These are phyloP conservation scores for Glandiceps talaboti DNA, from an alignment of 53 echinoderm and acorn worm species.

Conservation along the genomic window DNA sequence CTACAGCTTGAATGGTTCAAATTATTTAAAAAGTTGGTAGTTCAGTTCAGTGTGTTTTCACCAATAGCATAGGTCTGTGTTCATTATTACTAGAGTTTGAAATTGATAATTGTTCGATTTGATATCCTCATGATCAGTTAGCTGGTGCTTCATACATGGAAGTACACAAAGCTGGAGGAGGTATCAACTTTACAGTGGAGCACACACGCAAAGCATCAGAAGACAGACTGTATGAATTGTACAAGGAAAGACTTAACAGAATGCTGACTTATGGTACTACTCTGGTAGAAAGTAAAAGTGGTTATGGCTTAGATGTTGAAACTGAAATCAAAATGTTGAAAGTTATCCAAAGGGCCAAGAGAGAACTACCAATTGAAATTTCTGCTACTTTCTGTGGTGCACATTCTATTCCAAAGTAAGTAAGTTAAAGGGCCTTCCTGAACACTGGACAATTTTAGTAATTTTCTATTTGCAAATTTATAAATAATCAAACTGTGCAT, in stretches of 20 bases:
- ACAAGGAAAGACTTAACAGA: conserved; percentile 42
- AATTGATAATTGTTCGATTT: too few species aligned
- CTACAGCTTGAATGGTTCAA: too few species aligned
- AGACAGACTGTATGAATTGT: conserved; percentile 45
- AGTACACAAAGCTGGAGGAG: conserved; percentile 92
- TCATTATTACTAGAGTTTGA: too few species aligned
- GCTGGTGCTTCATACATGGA: conserved; percentile 96
- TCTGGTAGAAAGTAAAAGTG: conserved; percentile 92
- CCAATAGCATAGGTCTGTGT: too few species aligned
- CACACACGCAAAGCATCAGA: conserved; percentile 73
- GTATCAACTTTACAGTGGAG: conserved; percentile 81
- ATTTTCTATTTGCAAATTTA: too few species aligned
- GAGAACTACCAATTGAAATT: conserved; percentile 85
- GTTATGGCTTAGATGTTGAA: conserved; percentile 75
- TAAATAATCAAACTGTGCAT: too few species aligned
- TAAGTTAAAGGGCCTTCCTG: background rate
- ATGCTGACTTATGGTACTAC: conserved; percentile 90
- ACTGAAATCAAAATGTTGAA: conserved; percentile 91
- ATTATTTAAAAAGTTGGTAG: too few species aligned
- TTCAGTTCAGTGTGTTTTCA: too few species aligned
- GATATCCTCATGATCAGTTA: too few species aligned
- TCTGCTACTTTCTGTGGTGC: conserved; percentile 93
- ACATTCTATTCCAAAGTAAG: conserved; percentile 91
- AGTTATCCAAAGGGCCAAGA: conserved; percentile 56
- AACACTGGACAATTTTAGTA: too few species aligned